phyloP scores from a whole-genome alignment of 2,888 invertebrate genomes.

The Chaetogeoica ovagalla region DNA sequence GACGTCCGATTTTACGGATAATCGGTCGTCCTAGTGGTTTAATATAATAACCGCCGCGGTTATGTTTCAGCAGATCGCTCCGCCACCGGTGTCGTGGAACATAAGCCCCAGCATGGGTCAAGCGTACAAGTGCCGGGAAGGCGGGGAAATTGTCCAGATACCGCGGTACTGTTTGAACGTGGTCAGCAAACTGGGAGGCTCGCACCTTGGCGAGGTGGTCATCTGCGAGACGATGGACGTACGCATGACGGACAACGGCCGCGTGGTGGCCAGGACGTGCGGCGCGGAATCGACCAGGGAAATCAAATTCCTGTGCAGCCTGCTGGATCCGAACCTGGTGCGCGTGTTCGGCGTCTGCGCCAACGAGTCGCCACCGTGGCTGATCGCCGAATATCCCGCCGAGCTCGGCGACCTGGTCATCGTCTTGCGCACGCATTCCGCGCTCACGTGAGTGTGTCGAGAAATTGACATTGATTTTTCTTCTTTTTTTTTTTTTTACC shows the following conservation, averaged over 20 bases:
- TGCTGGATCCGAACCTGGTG: constrained; percentile 71
- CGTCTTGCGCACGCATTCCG: constrained; percentile 61
- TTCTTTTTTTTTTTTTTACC: too few relatives aligned
- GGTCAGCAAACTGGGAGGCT: constrained; percentile 65
- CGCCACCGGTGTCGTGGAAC: constrained; percentile 67
- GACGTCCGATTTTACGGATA: too few relatives aligned
- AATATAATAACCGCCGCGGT: background rate
- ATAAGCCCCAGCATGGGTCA: constrained; percentile 67
- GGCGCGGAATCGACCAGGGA: constrained; percentile 65
- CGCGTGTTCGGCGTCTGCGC: constrained; percentile 67
- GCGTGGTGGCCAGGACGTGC: constrained; percentile 64
- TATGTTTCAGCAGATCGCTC: constrained; percentile 61
- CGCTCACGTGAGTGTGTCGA: constrained; percentile 56
- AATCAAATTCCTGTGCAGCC: constrained; percentile 69
- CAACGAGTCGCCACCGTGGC: constrained; percentile 68
- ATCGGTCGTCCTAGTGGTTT: background rate
- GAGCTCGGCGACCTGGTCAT: constrained; percentile 75
- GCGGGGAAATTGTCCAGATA: constrained; percentile 63
- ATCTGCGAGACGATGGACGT: constrained; percentile 65
- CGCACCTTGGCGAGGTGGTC: constrained; percentile 66
- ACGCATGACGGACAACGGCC: constrained; percentile 61
- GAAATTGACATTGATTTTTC: too few relatives aligned
- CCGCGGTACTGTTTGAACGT: constrained; percentile 65
- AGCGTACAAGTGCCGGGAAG: constrained; percentile 66
- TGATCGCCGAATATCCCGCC: constrained; percentile 71